phyloP scores from a whole-genome alignment of 2,797 vertebrate species.

The Vireo griseus region DNA sequence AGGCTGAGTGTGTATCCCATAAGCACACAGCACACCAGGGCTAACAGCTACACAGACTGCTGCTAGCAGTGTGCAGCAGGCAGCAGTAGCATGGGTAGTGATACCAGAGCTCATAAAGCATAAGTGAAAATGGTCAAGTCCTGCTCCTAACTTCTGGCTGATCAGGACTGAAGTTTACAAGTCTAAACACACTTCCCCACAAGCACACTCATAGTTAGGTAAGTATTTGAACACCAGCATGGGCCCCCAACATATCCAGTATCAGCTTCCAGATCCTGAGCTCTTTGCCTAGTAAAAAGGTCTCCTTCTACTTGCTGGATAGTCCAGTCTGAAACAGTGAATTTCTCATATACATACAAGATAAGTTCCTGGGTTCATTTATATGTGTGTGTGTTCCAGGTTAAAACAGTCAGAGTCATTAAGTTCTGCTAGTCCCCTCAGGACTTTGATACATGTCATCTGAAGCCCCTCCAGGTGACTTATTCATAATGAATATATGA shows the following conservation, averaged over 20 bases:
- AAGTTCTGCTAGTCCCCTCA: not conserved
- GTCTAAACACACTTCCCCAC: not conserved
- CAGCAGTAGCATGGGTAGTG: accelerated
- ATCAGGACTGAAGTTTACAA: not conserved
- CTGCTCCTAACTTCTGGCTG: not conserved
- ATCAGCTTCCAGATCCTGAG: not conserved
- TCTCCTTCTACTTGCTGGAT: not conserved
- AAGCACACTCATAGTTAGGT: not conserved
- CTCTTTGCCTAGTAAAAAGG: not conserved
- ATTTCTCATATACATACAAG: accelerated
- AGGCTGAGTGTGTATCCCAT: not conserved
- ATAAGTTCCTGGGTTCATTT: not conserved
- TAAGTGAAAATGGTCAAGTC: not conserved
- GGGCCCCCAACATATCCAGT: not conserved
- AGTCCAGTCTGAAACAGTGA: not conserved
- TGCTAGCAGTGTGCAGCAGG: not conserved
- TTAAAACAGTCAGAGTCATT: not conserved
- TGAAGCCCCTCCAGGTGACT: not conserved
- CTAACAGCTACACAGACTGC: not conserved
- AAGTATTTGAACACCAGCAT: not conserved
- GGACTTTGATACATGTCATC: not conserved
- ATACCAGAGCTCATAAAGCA: not conserved
- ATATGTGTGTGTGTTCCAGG: not conserved
- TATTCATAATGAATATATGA: not conserved
- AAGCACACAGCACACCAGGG: not conserved